Base-by-base conservation (phyloP, 2,113 vertebrate species). In the Galemys pyrenaicus region DNA sequence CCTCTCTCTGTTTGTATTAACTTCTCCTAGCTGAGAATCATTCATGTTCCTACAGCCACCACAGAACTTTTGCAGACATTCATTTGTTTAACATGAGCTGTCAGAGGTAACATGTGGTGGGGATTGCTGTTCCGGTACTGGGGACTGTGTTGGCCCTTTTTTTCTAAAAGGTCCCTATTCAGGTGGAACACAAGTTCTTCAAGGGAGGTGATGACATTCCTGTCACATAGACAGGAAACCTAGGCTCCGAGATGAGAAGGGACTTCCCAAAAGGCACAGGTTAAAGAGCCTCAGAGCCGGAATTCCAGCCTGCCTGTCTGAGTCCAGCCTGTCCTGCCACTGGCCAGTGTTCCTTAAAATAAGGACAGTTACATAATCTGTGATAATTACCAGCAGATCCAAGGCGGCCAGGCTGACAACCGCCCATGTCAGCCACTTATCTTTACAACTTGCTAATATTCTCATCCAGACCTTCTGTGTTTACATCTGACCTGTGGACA, bases 341-440 rank as follows among this genome's bases (percentile, higher is more conserved):
- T 5, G 9, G 1, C 1, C 37, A 41, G 44, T 12, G 10, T 71
- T 15, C 87, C 67, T 88, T 73, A 46, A n/a, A n/a, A 58, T 30
- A 80, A 80, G 71, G 77, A 84, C 19, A 30, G 58, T 84, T 92
- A 71, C 1, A 5, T 90, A 89, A 92, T 54, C 84, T 64, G 26
- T 67, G 74, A 46, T 80, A 65, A 70, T 92, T 83, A 49, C 77
- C 49, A 37, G 68, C 30, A 74, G 67, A 54, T 74, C 85, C 51
- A 4, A 67, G 74, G 70, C 79, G 41, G 49, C 41, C 81, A 74
- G 90, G 73, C 88, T 67, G 56, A 58, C 39, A 44, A 68, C 3
- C 51, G 78, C 44, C 30, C 12, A 5, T 28, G 60, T 88, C 56
- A 44, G 44, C 68, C 74, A 46, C 32, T 80, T 44, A 19, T 22